Evolutionary conservation across 2,888 invertebrate species (phyloP).

Genomic region (Metopia argyrocephala): DNA sequence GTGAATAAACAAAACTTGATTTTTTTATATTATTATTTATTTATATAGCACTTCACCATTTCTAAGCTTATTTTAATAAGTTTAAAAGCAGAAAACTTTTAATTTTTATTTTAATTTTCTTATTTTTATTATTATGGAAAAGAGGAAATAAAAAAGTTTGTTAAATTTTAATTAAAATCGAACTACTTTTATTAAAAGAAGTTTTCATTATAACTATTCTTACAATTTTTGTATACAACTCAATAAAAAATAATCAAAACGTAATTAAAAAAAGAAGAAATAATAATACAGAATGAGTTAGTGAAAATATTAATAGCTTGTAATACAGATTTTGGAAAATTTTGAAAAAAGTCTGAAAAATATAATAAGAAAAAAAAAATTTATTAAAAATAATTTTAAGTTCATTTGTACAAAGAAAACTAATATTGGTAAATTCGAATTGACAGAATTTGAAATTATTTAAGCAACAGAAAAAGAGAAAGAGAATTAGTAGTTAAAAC

Average conservation of each 20-base stretch:
- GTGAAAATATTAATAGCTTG: not conserved
- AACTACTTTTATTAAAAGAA: slow-evolving; percentile 51
- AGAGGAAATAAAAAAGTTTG: not conserved
- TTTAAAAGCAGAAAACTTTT: no score
- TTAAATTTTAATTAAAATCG: slow-evolving; percentile 28
- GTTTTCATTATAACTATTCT: slow-evolving; percentile 20
- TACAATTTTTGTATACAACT: slow-evolving; percentile 24
- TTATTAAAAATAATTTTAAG: not conserved
- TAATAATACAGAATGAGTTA: slow-evolving; percentile 14
- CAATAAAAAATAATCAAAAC: slow-evolving; percentile 22
- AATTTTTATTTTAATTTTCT: not conserved
- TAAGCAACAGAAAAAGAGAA: slow-evolving; percentile 24
- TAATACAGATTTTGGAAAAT: no score
- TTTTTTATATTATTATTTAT: not conserved
- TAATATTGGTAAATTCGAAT: no score
- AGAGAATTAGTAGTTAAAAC: slow-evolving; percentile 19
- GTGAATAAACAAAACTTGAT: no score
- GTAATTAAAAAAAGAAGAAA: slow-evolving; percentile 6
- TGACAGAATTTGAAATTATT: no score
- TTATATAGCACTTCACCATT: not conserved
- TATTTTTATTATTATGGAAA: not conserved
- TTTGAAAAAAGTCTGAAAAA: no score
- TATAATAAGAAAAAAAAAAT: not conserved
- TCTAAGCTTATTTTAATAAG: not conserved
- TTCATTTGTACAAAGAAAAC: no score